Evolutionary conservation across 2,888 invertebrate genomes (phyloP).

Genomic region (Chymomyza caudatula): DNA sequence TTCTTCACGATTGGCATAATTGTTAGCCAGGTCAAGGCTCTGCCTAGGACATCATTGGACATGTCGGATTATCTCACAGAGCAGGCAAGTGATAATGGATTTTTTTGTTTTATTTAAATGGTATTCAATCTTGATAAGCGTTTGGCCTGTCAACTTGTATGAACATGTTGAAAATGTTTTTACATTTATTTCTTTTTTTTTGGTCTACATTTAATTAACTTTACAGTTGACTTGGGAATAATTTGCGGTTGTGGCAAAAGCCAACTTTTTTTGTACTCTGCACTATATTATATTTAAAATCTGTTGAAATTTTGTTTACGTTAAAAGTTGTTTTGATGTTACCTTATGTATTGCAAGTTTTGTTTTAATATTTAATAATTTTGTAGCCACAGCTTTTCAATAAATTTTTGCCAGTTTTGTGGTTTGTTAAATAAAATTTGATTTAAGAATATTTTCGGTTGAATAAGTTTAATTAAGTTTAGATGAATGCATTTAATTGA

Average conservation of each 20-base stretch:
- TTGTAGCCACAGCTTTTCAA: not conserved
- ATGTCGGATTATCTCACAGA: slow-evolving; percentile 6
- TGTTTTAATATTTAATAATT: not conserved
- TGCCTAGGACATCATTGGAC: not conserved
- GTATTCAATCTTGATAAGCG: not conserved
- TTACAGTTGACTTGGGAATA: not conserved
- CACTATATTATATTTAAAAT: not conserved
- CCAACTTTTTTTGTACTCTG: not conserved
- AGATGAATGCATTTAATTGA: not conserved
- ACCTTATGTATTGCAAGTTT: not conserved
- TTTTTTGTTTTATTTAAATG: not conserved
- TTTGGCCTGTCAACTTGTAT: not conserved
- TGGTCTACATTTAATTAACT: not conserved
- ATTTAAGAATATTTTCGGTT: not conserved
- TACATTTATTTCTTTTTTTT: not conserved
- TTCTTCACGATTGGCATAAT: slow-evolving; percentile 58
- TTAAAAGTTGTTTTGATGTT: not conserved
- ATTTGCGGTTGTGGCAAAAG: not conserved
- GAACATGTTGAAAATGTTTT: not conserved
- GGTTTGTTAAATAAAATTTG: not conserved
- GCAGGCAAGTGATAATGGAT: not conserved
- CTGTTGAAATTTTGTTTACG: not conserved
- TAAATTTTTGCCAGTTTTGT: not conserved
- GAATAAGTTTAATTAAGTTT: not conserved
- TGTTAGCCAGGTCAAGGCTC: slow-evolving; percentile 52